Conservation (phyloP, 1,140 invertebrate species). For the Lepidotrigona ventralis region DNA sequence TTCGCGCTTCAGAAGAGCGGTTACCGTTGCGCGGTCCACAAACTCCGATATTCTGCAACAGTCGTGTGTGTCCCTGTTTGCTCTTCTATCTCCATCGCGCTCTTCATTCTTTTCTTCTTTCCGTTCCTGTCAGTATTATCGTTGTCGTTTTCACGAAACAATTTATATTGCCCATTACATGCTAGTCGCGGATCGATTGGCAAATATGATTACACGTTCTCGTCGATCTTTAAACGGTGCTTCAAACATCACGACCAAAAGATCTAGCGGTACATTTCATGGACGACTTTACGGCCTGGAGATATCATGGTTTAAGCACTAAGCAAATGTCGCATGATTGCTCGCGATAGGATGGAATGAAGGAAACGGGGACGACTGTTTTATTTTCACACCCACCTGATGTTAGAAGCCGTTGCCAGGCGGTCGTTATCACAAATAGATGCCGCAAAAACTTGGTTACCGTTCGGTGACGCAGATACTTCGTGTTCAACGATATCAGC, state of each 20-base stretch:
- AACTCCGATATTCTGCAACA: slow-evolving; percentile 70
- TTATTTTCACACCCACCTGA: slow-evolving; percentile 12
- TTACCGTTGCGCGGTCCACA: slow-evolving; percentile 79
- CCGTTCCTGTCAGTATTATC: not conserved
- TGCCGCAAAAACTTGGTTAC: slow-evolving; percentile 18
- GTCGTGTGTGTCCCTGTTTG: slow-evolving; percentile 58
- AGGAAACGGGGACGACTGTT: not conserved
- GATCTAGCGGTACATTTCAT: too few relatives aligned
- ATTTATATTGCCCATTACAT: not conserved
- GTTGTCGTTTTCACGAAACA: not conserved
- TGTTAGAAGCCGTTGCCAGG: not conserved
- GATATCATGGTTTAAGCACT: not conserved
- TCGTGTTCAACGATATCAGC: not conserved
- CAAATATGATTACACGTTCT: not conserved
- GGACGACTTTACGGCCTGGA: not conserved
- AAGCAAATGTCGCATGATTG: too few relatives aligned
- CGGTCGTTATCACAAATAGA: not conserved
- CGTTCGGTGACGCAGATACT: not conserved
- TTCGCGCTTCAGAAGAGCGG: slow-evolving; percentile 63
- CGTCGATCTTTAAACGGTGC: not conserved
- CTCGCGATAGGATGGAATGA: not conserved
- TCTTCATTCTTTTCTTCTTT: slow-evolving; percentile 9
- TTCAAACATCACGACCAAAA: too few relatives aligned
- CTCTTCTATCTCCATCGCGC: not conserved
- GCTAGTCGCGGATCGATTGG: not conserved